Evolutionary conservation across 2,113 vertebrate species (phyloP).

Genomic region (Calonectris borealis): DNA sequence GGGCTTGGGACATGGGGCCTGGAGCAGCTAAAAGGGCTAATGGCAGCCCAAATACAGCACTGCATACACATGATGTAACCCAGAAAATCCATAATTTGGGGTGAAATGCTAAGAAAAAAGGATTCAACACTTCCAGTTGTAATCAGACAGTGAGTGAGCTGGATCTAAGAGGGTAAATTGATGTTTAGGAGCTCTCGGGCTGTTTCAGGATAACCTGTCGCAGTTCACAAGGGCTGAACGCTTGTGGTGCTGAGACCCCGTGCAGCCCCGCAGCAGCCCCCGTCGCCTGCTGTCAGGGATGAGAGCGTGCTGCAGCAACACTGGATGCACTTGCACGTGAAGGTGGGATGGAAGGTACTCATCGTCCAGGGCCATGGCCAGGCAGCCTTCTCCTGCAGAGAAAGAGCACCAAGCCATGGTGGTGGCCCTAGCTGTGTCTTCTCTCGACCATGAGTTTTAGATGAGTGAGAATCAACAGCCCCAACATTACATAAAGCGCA

Average conservation of each 20-base stretch:
- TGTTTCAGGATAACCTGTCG: background rate
- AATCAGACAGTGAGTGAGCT: background rate
- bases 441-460: background rate
- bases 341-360: no score
- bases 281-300: background rate
- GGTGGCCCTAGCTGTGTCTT: background rate
- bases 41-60: background rate
- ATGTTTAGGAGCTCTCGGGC: no score
- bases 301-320: no score
- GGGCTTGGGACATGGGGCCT: rapidly evolving
- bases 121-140: rapidly evolving
- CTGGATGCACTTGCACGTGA: rapidly evolving
- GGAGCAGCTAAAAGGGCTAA: no score
- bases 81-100: background rate
- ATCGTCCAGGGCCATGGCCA: rapidly evolving
- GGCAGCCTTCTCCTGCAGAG: background rate
- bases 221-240: background rate
- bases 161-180: background rate
- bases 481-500: background rate
- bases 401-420: no score
- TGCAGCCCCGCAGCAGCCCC: background rate
- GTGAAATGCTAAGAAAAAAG: background rate
- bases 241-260: background rate
- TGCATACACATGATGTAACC: background rate
- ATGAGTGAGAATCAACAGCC: background rate